Evolutionary conservation across 2,888 invertebrate genomes (phyloP), one percentile per base, ranked within the genome.

Genomic region (Caenorhabditis sp.): DNA sequence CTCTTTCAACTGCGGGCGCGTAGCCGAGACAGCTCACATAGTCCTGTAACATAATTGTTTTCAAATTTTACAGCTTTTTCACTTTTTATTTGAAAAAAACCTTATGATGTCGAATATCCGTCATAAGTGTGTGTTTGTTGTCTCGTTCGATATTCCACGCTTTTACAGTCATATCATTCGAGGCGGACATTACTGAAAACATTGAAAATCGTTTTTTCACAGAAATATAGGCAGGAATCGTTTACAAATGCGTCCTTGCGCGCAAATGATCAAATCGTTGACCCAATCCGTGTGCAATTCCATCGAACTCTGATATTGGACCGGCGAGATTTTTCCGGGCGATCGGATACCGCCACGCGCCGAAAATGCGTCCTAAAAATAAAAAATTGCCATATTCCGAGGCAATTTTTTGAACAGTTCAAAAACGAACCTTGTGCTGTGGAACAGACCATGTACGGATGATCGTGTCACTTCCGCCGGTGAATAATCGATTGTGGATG

Each of bases 221-320:
- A 45, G 5, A 13, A 11, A 30, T 32, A 8, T 5, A 22, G 7
- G 13, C 17, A 24, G n/a, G 71, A 30, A 48, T 39, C 35, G 59
- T 82, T 56, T 91, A 95, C 95, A 92, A 90, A 97, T 96, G 90
- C 95, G 94, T 37, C 98, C 98, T 81, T 94, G 94, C 90, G 97
- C 97, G 90, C 98, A 99, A 27, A 99, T 92, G 39, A 98, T 94
- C 89, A 99, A 95, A 91, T 99, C 99, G 90, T 99, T 99, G 53
- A 99, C 97, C 99, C 99, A 99, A 90, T 99, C 99, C 2, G 97
- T 98, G 90, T 99, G 99, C 90, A 99, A 98, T 90, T 99, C 98
- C 96, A 99, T 95, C 30, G 96, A 95, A 89, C 95, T 95, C 76
- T 95, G 92, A 89, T 95, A 87, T 20, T 97, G 59, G 93, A 93